Evolutionary conservation across 2,888 invertebrate species (phyloP).

Genomic region (Philereme transversata): DNA sequence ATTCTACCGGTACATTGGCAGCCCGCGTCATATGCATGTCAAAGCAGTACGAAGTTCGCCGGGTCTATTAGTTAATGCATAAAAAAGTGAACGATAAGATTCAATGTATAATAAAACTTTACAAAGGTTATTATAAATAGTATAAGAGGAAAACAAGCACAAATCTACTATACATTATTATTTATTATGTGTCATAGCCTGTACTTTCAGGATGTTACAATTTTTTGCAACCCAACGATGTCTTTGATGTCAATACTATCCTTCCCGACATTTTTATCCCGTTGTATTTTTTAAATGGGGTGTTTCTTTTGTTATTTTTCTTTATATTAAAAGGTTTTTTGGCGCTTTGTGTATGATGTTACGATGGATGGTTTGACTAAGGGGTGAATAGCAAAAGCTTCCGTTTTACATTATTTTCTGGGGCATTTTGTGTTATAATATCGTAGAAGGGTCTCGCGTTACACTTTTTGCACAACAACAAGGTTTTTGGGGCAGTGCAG

Average conservation of each 20-base stretch:
- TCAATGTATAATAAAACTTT: no score
- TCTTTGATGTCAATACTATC: constrained; percentile 1
- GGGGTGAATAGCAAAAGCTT: background rate
- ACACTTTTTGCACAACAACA: background rate
- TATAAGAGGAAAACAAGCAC: background rate
- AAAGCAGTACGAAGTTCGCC: no score
- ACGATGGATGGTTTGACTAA: background rate
- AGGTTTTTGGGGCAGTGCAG: background rate
- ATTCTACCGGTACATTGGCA: no score
- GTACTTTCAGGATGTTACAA: background rate
- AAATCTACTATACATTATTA: background rate
- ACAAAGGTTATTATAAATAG: no score
- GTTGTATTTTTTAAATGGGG: background rate
- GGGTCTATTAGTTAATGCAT: no score
- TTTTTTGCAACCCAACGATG: background rate
- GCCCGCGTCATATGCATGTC: no score
- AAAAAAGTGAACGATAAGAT: no score
- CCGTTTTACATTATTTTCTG: background rate
- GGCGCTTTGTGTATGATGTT: background rate
- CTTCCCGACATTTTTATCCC: background rate
- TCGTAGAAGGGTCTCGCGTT: background rate
- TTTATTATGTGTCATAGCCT: background rate
- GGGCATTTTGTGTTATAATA: background rate
- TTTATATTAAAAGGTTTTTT: background rate
- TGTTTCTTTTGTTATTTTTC: background rate